Evolutionary conservation across 1,140 invertebrate species (phyloP).

Genomic region (Scaptomyza hsui): DNA sequence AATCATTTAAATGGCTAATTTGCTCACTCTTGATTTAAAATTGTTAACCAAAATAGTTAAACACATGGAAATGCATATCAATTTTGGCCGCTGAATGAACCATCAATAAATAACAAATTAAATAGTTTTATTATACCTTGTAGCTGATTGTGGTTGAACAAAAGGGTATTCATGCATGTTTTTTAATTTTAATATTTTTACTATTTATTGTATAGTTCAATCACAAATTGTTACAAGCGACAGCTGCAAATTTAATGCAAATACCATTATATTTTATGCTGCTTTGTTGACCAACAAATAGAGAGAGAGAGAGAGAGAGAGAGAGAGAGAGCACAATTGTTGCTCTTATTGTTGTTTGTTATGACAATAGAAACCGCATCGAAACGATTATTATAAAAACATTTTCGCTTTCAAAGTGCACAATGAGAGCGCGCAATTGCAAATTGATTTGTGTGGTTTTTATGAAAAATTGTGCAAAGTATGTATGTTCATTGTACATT

Average conservation of each 20-base stretch:
- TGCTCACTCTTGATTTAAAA: slow-evolving; percentile 20
- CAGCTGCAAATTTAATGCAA: slow-evolving; percentile 53
- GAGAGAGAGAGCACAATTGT: slow-evolving; percentile 17
- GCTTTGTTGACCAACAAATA: slow-evolving; percentile 18
- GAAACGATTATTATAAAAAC: slow-evolving; percentile 71
- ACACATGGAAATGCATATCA: slow-evolving; percentile 10
- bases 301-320: neutral
- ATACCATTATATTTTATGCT: slow-evolving; percentile 32
- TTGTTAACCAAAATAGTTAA: slow-evolving; percentile 18
- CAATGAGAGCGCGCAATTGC: slow-evolving; percentile 57
- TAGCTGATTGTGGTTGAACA: neutral
- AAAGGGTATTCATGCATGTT: too few relatives aligned
- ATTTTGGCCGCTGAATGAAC: slow-evolving; percentile 1
- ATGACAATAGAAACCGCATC: slow-evolving; percentile 60
- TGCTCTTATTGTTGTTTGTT: slow-evolving; percentile 28
- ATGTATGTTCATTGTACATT: slow-evolving; percentile 13
- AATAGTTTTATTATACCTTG: slow-evolving; percentile 5
- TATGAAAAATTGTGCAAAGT: slow-evolving; percentile 41
- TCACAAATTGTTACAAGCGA: slow-evolving; percentile 31
- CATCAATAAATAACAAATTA: slow-evolving; percentile 14
- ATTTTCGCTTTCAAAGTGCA: slow-evolving; percentile 53
- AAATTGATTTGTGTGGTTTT: slow-evolving; percentile 78
- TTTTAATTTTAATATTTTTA: slow-evolving; percentile 6
- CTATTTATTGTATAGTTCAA: slow-evolving; percentile 10
- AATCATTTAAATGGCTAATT: slow-evolving; percentile 29